Evolutionary conservation across 2,888 invertebrate genomes (phyloP), one percentile per base, ranked within the genome.

Genomic region (Eugnorisma glareosa): DNA sequence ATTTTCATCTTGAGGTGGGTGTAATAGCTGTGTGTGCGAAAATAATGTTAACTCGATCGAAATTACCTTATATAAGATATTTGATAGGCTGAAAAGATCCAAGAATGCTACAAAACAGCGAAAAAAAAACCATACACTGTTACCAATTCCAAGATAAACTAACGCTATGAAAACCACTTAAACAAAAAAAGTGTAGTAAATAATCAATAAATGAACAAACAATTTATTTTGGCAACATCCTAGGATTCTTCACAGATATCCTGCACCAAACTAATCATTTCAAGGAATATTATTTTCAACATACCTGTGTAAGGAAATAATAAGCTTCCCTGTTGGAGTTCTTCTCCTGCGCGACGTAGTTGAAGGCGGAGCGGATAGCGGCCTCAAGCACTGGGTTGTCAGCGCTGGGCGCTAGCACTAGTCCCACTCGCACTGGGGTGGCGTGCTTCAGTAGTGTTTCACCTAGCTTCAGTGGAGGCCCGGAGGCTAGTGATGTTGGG

Each of bases 391-490:
- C 98, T 0, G 98, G 98, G 78, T 97, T 97, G 45, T 95, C 97
- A 1, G 97, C 92, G 3, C 96, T 96, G 81, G 97, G 97, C 57
- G 98, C 97, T 82, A 99, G 98, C 4, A 99, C 98, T 51, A 99
- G 91, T 4, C 99, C 99, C 57, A 99, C 97, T 81, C 99, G 97
- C 67, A 98, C 97, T 0, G 99, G 99, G 10, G 99, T 99, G 78
- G 98, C 98, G 93, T 99, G 99, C 67, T 98, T 97, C 79, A 99
- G 98, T 91, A 99, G 98, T 0, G 99, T 99, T 95, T 99, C 99
- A 0, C 98, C 98, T 86, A 99, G 97, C 92, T 98, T 98, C 31
- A 99, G 95, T 18, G 99, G 96, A 40, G 98, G 98, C 61, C 97
- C 97, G 0, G 98, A 97, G 24, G 97, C 95, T 10, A 97, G 93